Percentiles rank a stretch among this genome's conserved stretches.
Conservation (phyloP, 2,113 vertebrate species). For the Ranitomeya imitator region DNA sequence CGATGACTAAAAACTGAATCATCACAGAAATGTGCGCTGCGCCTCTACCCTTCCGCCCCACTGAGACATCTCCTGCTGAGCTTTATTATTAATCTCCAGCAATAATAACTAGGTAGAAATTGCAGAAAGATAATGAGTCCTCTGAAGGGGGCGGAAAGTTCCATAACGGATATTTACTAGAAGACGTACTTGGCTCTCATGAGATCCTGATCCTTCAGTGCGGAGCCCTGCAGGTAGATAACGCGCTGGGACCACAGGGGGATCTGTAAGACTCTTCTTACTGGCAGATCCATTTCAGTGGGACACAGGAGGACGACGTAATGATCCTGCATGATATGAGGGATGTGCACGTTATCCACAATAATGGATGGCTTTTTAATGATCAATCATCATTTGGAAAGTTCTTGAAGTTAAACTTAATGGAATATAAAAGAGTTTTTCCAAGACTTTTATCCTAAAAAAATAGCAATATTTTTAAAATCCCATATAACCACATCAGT, state of each 20-base stretch:
- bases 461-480: too few species aligned
- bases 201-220: constrained; percentile 82
- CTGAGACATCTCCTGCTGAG: neutral
- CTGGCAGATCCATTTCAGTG: constrained; percentile 81
- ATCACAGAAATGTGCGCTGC: neutral
- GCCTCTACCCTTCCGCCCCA: neutral
- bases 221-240: constrained; percentile 83
- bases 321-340: constrained; percentile 71
- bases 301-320: constrained; percentile 84
- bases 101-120: neutral
- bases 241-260: constrained; percentile 83
- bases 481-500: too few species aligned
- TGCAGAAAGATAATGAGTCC: neutral
- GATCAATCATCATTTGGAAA: too few species aligned
- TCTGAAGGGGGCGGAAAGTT: neutral
- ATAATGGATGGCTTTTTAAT: neutral
- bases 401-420: too few species aligned
- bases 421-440: neutral
- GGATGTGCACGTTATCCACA: neutral
- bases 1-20: neutral
- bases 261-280: constrained; percentile 79
- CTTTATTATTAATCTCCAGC: neutral
- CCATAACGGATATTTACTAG: neutral
- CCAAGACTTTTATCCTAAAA: too few species aligned
- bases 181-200: constrained; percentile 81